Percentiles rank a stretch among this genome's conserved stretches.
Evolutionary conservation across 2,888 invertebrate genomes (phyloP).

Genomic region (Dromius quadrimaculatus): DNA sequence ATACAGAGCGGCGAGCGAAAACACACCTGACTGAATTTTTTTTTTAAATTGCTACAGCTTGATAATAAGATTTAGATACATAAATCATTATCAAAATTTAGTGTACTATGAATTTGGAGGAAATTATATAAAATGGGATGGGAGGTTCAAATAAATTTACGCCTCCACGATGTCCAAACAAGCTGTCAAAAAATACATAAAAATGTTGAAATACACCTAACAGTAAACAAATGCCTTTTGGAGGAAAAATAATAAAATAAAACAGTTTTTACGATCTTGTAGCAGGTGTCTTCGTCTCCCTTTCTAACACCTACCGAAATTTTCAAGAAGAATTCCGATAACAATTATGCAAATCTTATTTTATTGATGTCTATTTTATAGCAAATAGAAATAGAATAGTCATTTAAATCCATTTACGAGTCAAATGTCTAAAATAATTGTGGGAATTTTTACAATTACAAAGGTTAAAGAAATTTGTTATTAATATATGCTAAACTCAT

Average conservation of each 20-base stretch:
- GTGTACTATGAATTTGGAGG: too few relatives aligned
- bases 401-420: conserved; percentile 12
- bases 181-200: conserved; percentile 45
- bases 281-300: conserved; percentile 39
- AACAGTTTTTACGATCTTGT: conserved; percentile 44
- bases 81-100: too few relatives aligned
- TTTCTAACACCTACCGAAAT: conserved; percentile 40
- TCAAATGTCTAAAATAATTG: conserved; percentile 8
- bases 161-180: conserved; percentile 43
- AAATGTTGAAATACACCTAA: conserved; percentile 46
- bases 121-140: too few relatives aligned
- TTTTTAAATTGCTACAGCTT: too few relatives aligned
- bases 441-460: conserved; percentile 16
- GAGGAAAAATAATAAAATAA: conserved; percentile 46
- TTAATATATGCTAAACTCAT: neutral
- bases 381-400: conserved; percentile 22
- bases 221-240: conserved; percentile 46
- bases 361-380: conserved; percentile 38
- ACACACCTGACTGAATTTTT: conserved; percentile 13
- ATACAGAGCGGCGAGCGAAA: conserved; percentile 21
- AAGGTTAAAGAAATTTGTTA: conserved; percentile 17
- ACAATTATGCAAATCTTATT: conserved; percentile 43
- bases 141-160: conserved; percentile 43
- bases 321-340: conserved; percentile 15
- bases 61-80: too few relatives aligned